Percentiles rank a stretch among this genome's conserved stretches.
phyloP scores from a whole-genome alignment of 1,140 invertebrate species.

The Philotrypesis tridentata region DNA sequence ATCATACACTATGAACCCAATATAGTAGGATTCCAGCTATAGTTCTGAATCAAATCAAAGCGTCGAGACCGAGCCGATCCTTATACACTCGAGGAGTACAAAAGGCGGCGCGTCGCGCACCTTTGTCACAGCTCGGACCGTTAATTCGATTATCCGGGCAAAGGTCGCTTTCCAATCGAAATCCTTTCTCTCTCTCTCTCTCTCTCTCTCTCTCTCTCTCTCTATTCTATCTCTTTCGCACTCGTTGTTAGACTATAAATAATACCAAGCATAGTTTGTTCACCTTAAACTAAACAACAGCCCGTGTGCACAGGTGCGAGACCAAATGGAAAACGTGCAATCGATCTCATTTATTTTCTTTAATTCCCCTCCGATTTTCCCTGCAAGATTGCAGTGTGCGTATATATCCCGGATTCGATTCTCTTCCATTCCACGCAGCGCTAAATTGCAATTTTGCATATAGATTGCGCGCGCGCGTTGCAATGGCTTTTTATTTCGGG shows the following conservation, averaged over 20 bases:
- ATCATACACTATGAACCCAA: too few relatives aligned
- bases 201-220: too few relatives aligned
- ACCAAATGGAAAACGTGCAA: neutral
- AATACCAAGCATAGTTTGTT: conserved; percentile 1
- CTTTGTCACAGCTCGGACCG: neutral
- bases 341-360: neutral
- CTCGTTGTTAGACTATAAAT: neutral
- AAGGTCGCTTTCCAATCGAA: neutral
- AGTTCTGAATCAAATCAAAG: neutral
- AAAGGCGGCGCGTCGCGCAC: neutral
- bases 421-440: neutral
- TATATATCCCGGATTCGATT: neutral
- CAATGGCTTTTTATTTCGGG: neutral
- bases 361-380: neutral
- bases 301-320: neutral
- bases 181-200: too few relatives aligned
- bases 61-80: neutral
- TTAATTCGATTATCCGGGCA: conserved; percentile 6
- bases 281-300: neutral
- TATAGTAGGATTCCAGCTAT: neutral
- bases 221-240: too few relatives aligned
- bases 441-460: neutral
- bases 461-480: neutral
- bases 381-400: too few relatives aligned
- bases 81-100: neutral